phyloP scores from a whole-genome alignment of 2,888 invertebrate genomes.

The Bursaphelenchus okinawaensis region DNA sequence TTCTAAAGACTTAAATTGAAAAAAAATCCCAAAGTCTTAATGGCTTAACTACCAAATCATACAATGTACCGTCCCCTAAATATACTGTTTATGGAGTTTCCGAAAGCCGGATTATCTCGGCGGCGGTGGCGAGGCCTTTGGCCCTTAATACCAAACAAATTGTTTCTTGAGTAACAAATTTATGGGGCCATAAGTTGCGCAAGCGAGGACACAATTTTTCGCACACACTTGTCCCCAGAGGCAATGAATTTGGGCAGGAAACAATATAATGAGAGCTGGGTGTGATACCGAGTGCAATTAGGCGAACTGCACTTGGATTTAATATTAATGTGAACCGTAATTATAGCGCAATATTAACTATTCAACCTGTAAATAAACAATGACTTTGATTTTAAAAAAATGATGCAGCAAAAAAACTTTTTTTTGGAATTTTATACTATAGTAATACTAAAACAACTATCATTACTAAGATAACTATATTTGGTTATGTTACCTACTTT shows the following conservation, averaged over 20 bases:
- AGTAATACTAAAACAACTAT: too few relatives aligned
- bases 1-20: too few relatives aligned
- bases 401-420: too few relatives aligned
- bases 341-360: background rate
- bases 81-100: background rate
- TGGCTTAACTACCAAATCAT: too few relatives aligned
- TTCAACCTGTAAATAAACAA: background rate
- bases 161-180: background rate
- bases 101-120: background rate
- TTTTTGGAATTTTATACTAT: too few relatives aligned
- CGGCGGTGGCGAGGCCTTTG: background rate
- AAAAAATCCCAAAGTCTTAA: too few relatives aligned
- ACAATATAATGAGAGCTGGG: background rate
- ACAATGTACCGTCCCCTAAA: too few relatives aligned
- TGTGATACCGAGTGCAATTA: background rate
- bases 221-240: too few relatives aligned
- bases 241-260: background rate
- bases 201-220: background rate
- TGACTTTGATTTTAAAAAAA: too few relatives aligned
- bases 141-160: background rate
- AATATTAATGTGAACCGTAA: background rate
- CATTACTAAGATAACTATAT: too few relatives aligned
- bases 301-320: background rate
- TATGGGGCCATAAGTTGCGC: background rate
- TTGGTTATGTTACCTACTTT: too few relatives aligned